Evolutionary conservation across 2,888 invertebrate species (phyloP).

Genomic region (Phymatocera aterrima): DNA sequence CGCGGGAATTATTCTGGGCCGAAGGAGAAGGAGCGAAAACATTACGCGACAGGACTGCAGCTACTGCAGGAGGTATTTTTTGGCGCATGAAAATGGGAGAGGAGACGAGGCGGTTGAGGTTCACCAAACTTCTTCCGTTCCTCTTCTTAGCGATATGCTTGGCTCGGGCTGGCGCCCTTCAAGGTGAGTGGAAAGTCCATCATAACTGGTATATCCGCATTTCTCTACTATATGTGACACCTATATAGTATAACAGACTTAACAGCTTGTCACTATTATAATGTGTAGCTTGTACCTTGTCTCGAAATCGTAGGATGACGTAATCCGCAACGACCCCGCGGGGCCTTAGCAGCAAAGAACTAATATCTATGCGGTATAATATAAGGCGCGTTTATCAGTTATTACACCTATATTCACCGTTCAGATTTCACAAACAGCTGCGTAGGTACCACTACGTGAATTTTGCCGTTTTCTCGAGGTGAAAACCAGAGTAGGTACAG

Average conservation of each 20-base stretch:
- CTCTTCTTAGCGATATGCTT: slow-evolving; percentile 22
- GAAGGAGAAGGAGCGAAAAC: neutral
- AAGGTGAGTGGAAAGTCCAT: slow-evolving; percentile 19
- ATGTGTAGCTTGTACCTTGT: neutral
- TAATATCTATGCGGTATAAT: neutral
- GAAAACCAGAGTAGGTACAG: neutral
- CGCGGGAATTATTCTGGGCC: too few relatives aligned
- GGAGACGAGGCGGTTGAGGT: slow-evolving; percentile 35
- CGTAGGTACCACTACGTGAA: neutral
- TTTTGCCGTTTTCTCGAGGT: neutral
- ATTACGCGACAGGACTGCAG: neutral
- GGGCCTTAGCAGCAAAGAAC: slow-evolving; percentile 29
- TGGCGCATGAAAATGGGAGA: slow-evolving; percentile 34
- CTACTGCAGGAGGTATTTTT: neutral
- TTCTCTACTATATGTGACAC: neutral
- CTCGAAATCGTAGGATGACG: slow-evolving; percentile 3
- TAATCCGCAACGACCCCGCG: slow-evolving; percentile 9
- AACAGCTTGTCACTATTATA: neutral
- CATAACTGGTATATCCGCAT: neutral
- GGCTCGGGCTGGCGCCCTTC: neutral
- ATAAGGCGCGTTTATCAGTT: neutral
- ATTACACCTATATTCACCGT: neutral
- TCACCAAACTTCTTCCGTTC: slow-evolving; percentile 43
- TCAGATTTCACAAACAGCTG: neutral
- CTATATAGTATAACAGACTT: neutral